A percentile compares a stretch with the other conserved stretches of the same genome.
Evolutionary conservation across 2,888 invertebrate genomes (phyloP).

Genomic region (Baccha elongata): DNA sequence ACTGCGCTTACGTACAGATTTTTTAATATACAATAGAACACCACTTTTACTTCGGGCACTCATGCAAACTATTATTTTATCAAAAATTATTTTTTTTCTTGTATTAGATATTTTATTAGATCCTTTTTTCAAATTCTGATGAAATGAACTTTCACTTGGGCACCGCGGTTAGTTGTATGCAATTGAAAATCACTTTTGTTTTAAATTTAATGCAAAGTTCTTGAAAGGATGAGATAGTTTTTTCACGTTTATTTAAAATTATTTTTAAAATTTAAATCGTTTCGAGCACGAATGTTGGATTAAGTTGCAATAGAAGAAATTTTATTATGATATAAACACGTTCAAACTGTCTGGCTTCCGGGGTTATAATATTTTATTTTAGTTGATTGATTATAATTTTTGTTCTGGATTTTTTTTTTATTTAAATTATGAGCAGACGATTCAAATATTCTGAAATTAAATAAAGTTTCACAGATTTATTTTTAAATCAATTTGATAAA

Average conservation of each 20-base stretch:
- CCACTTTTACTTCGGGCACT: constrained; percentile 79
- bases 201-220: background rate
- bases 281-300: constrained; percentile 57
- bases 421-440: constrained; percentile 40
- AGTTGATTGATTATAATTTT: constrained; percentile 63
- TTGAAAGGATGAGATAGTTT: background rate
- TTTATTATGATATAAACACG: constrained; percentile 11
- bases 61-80: constrained; percentile 78
- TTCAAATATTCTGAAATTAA: constrained; percentile 62
- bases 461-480: constrained; percentile 28
- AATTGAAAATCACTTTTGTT: background rate
- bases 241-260: background rate
- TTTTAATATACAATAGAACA: constrained; percentile 81
- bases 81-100: constrained; percentile 33
- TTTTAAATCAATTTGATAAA: constrained; percentile 33
- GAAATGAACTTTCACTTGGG: background rate
- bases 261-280: constrained; percentile 23
- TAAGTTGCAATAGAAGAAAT: background rate
- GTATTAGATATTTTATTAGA: background rate
- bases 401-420: constrained; percentile 26
- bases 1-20: constrained; percentile 81
- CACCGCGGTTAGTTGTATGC: background rate
- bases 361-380: constrained; percentile 20
- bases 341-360: constrained; percentile 31
- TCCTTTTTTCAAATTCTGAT: background rate